Percentiles rank a stretch among this genome's conserved stretches.
Evolutionary conservation across 35 echinoderm and acorn worm species (phyloP).

Genomic region (Apostichopus californicus): DNA sequence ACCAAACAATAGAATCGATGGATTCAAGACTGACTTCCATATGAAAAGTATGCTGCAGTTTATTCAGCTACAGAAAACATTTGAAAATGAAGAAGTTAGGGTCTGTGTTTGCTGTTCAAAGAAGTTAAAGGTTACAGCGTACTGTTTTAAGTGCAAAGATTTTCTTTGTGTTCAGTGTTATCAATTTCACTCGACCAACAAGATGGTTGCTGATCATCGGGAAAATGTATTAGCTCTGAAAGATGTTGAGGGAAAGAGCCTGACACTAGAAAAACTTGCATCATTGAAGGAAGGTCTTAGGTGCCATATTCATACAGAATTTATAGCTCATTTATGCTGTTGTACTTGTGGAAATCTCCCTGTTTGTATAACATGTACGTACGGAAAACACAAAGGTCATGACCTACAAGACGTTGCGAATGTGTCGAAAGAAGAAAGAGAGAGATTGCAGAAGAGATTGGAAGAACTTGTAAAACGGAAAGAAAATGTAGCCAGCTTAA

Average conservation of each 20-base stretch:
- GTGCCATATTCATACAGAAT: neutral
- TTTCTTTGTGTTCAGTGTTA: constrained; percentile 27
- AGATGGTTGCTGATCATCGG: neutral
- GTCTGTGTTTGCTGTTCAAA: constrained; percentile 15
- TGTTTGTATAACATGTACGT: neutral
- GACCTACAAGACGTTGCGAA: neutral
- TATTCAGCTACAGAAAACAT: neutral
- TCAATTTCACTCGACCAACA: constrained; percentile 5
- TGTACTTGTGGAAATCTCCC: neutral
- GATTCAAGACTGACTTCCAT: constrained; percentile 32
- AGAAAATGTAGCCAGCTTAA: too few species aligned
- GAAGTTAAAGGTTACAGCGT: neutral
- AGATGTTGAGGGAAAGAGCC: neutral
- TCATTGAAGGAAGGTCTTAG: neutral
- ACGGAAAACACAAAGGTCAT: neutral
- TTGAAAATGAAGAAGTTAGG: neutral
- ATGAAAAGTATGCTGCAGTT: constrained; percentile 16
- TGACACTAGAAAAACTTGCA: neutral
- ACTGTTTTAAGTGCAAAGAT: constrained; percentile 27
- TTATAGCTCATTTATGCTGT: neutral
- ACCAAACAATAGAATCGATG: neutral
- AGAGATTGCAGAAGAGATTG: too few species aligned
- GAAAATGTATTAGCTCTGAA: neutral
- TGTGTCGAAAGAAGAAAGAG: too few species aligned
- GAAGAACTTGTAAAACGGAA: too few species aligned